Evolutionary conservation across 2,113 vertebrate genomes (phyloP).

Genomic region (Arothron firmamentum): DNA sequence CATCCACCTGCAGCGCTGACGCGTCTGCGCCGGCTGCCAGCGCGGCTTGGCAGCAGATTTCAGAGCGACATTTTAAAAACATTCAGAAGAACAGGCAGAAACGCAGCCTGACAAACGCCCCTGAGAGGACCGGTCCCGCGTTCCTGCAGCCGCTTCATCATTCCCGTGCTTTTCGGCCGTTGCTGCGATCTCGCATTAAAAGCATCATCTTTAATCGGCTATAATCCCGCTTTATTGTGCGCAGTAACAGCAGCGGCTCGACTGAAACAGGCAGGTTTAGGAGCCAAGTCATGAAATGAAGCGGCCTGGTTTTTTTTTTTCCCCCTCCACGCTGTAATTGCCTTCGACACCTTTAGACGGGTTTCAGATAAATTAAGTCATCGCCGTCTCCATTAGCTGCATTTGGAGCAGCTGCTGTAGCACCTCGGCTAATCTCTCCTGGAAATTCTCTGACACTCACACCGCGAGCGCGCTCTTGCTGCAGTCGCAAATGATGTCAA

Average conservation of each 20-base stretch:
- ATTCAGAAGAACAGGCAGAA: too few relatives aligned
- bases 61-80: neutral
- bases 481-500: too few relatives aligned
- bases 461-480: neutral
- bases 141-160: too few relatives aligned
- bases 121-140: too few relatives aligned
- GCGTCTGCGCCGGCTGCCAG: neutral
- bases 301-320: neutral
- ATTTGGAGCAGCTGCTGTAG: conserved; percentile 7
- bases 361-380: conserved; percentile 25
- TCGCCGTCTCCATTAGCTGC: conserved; percentile 5
- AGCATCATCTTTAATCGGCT: neutral
- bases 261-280: neutral
- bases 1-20: conserved; percentile 26
- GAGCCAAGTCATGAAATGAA: neutral
- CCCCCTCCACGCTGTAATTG: neutral
- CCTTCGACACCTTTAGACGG: conserved; percentile 1
- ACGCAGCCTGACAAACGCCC: too few relatives aligned
- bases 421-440: conserved; percentile 2
- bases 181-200: neutral
- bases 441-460: conserved; percentile 12
- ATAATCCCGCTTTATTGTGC: neutral
- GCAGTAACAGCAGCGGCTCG: neutral
- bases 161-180: neutral
- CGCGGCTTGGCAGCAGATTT: conserved; percentile 8